Evolutionary conservation across 2,113 vertebrate species (phyloP).

Genomic region (Petrocephalus zakoni): DNA sequence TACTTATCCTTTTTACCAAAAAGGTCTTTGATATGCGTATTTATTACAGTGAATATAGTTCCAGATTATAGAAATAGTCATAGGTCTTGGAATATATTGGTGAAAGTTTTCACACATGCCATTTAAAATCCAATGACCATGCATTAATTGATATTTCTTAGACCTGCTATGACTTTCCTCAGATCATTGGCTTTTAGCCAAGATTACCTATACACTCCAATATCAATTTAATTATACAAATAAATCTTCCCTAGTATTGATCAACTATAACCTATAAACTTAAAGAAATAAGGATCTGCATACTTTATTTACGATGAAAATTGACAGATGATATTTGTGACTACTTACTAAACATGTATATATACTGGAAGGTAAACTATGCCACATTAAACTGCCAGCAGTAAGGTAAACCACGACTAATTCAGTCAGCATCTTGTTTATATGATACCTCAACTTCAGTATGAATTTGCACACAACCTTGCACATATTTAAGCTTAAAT

Average conservation of each 20-base stretch:
- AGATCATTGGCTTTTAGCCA: not conserved
- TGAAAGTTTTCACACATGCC: not conserved
- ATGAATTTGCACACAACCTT: not conserved
- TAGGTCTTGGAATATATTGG: not conserved
- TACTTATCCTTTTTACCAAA: not conserved
- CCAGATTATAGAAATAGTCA: not conserved
- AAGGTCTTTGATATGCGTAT: not conserved
- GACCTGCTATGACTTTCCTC: not conserved
- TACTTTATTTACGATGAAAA: not conserved
- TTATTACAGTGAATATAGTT: not conserved
- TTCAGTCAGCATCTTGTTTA: not conserved
- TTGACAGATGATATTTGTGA: not conserved
- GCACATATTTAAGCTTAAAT: not conserved
- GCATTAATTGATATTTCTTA: not conserved
- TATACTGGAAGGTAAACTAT: not conserved
- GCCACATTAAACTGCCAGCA: not conserved
- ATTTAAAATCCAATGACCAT: not conserved
- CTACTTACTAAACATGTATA: not conserved
- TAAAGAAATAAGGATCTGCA: not conserved
- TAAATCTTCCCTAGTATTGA: not conserved
- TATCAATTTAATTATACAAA: not conserved
- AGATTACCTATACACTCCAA: not conserved
- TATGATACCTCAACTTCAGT: not conserved
- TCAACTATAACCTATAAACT: not conserved
- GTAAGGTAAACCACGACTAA: not conserved